Evolutionary conservation across 2,797 vertebrate genomes (phyloP), one percentile per base, ranked within the genome.

Genomic region (Protonibea diacanthus): DNA sequence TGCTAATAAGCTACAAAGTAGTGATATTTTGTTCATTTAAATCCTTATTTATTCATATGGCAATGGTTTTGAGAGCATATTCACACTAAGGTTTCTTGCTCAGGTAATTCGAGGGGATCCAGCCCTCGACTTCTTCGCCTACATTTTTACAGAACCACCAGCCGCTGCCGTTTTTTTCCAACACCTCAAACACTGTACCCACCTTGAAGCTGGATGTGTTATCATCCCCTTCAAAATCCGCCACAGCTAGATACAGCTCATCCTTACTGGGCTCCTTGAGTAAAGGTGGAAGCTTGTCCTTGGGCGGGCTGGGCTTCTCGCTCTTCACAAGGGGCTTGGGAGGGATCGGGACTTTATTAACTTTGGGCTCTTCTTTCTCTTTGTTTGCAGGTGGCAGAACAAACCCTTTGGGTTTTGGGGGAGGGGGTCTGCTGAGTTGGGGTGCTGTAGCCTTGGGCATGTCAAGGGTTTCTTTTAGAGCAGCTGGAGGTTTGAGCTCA

Each of bases 31-130:
- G 66, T 81, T 88, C 44, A 66, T 75, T 76, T 81, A 76, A 65
- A 81, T 59, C 45, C 53, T 70, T 63, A 14, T 67, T 49, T 69
- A 45, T 70, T 66, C 33, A 17, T 40, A 57, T 71, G 69, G 67
- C 7, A 9, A 66, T 45, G 68, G 53, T 59, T 64, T 68, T 38
- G 49, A 25, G 78, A 51, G 23, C 40, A 61, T 6, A 5, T 70
- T 69, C 67, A 13, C 83, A 81, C 92, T 98, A 99, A 1, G 95
- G 96, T 94, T 99, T 99, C 95, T 98, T 99, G 82, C 95, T 92
- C 86, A 99, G 96, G 94, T 98, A 99, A 90, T 99, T 99, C 69
- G 98, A 99, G 93, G 98, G 98, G 92, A 99, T 97, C 98, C 98
- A 99, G 96, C 97, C 96, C 96, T 99, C 98, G 78, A 95, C 95